phyloP scores from a whole-genome alignment of 2,797 vertebrate species.

The Paratrypauchen microcephalus region DNA sequence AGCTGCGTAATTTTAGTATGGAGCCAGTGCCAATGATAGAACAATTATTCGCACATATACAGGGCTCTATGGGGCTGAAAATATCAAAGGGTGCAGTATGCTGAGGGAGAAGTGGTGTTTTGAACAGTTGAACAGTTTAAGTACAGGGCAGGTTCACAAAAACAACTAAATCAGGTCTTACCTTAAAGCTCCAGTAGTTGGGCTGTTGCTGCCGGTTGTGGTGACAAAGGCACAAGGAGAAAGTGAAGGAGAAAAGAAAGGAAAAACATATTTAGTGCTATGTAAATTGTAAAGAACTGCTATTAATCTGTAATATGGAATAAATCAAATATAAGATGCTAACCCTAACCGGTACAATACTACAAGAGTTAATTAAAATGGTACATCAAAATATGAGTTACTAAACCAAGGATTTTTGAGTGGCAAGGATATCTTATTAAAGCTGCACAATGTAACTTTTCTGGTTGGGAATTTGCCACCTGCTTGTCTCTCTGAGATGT shows the following conservation, averaged over 20 bases:
- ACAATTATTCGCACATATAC: constrained; percentile 7
- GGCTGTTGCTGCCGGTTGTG: constrained; percentile 85
- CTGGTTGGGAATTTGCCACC: too few relatives aligned
- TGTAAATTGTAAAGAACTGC: not conserved
- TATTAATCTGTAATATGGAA: not conserved
- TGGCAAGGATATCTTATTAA: too few relatives aligned
- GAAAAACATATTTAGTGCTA: constrained; percentile 5
- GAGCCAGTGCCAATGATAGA: constrained; percentile 32
- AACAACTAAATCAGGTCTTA: constrained; percentile 77
- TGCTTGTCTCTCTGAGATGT: too few relatives aligned
- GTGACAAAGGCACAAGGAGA: constrained; percentile 44
- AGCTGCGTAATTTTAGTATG: constrained; percentile 57
- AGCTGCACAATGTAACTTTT: too few relatives aligned
- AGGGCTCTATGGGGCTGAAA: not conserved
- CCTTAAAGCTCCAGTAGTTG: constrained; percentile 99
- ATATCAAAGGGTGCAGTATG: not conserved
- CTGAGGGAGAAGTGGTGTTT: constrained; percentile 30
- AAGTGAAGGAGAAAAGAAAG: constrained; percentile 36
- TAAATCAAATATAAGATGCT: not conserved
- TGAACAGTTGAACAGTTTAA: constrained; percentile 26
- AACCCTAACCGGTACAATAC: not conserved
- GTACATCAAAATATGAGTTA: not conserved
- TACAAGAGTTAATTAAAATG: not conserved
- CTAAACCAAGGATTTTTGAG: too few relatives aligned
- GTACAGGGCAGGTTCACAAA: constrained; percentile 16